Base-by-base conservation (phyloP, 1,140 invertebrate genomes). In the Temnothorax longispinosus region DNA sequence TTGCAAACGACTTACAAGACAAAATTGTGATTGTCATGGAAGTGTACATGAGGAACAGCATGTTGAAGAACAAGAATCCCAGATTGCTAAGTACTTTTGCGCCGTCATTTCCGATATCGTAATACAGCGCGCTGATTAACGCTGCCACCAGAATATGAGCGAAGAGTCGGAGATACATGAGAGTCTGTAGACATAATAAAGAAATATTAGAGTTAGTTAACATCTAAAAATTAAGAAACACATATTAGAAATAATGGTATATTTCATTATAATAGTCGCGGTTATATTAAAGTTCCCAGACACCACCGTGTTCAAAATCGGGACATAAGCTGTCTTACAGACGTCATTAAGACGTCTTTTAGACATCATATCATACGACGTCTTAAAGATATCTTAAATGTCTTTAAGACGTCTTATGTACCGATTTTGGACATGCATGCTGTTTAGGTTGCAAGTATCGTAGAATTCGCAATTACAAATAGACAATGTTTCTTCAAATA, bases 41-140 rank as follows among this genome's bases (percentile, higher is more conserved):
- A 1, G 99, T 99, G 95, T 99, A 99, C 98, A 99, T 99, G 62
- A 99, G 97, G 96, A 99, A 99, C 88, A 99, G 96, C 97, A 99
- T 98, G 94, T 99, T 99, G 97, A 99, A 99, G 96, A 99, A 99
- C 0, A 99, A 96, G 95, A 99, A 99, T 77, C 98, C 99, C 90
- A 99, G 97, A 94, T 99, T 99, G 94, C 98, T 99, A 67, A 99
- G 97, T 38, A 99, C 98, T 96, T 99, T 99, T 88, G 97, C 97
- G 88, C 98, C 98, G 93, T 99, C 98, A 92, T 99, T 98, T 82
- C 99, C 98, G 91, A 99, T 99, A 91, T 98, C 97, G 92, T 98
- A 98, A 94, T 99, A 99, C 41, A 99, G 96, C 35, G 98, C 97
- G 65, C 98, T 98, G 93, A 99, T 99, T 58, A 99, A 95, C 88